phyloP scores from a whole-genome alignment of 1,140 invertebrate species.

The Aphis gossypii region DNA sequence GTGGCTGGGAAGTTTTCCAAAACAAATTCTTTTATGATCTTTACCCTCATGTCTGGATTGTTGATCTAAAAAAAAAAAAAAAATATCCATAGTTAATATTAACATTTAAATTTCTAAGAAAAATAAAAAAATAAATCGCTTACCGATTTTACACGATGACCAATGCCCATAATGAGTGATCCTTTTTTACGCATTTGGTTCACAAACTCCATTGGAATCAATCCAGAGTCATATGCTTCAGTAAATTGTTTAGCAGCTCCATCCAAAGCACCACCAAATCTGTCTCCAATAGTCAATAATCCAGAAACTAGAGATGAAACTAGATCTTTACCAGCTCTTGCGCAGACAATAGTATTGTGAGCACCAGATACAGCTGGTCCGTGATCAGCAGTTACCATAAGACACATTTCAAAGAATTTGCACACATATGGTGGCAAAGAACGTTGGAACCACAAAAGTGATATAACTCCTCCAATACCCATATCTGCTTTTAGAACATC shows the following conservation, averaged over 20 bases:
- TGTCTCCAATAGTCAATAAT: slow-evolving; percentile 96
- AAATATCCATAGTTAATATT: background rate
- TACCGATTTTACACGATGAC: slow-evolving; percentile 95
- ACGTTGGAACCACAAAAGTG: slow-evolving; percentile 97
- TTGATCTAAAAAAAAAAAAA: slow-evolving; percentile 76
- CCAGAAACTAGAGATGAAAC: slow-evolving; percentile 96
- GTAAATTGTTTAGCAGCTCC: slow-evolving; percentile 95
- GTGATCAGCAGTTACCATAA: slow-evolving; percentile 99
- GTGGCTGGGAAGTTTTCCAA: slow-evolving; percentile 91
- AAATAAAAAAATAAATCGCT: slow-evolving; percentile 62
- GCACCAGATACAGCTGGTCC: slow-evolving; percentile 98
- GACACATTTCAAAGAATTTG: slow-evolving; percentile 98
- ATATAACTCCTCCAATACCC: slow-evolving; percentile 97
- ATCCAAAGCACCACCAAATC: slow-evolving; percentile 98
- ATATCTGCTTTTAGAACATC: slow-evolving; percentile 88
- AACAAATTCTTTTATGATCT: slow-evolving; percentile 96
- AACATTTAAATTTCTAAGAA: background rate
- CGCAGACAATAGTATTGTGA: slow-evolving; percentile 99
- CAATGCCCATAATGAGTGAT: slow-evolving; percentile 98
- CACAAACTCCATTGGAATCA: slow-evolving; percentile 98
- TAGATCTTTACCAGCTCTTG: slow-evolving; percentile 97
- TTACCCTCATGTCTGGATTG: slow-evolving; percentile 97
- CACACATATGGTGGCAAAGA: slow-evolving; percentile 92
- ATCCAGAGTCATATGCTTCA: slow-evolving; percentile 90
- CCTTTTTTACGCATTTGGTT: slow-evolving; percentile 97